phyloP scores from a whole-genome alignment of 2,888 invertebrate species.

The Drosophila koepferae region DNA sequence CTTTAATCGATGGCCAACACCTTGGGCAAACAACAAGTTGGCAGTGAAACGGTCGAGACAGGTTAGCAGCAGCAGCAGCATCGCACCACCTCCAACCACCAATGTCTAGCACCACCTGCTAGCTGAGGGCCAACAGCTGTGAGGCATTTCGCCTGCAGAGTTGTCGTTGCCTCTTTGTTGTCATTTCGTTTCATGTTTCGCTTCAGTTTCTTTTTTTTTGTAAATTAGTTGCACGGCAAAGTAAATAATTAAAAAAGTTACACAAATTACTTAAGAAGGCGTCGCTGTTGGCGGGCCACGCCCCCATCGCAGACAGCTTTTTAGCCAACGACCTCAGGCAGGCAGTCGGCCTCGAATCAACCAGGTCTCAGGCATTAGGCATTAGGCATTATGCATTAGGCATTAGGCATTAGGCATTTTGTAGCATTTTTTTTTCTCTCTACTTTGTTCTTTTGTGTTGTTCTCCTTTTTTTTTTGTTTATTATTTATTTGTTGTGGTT shows the following conservation, averaged over 20 bases:
- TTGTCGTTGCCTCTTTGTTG: constrained; percentile 21
- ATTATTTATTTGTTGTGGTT: constrained; percentile 18
- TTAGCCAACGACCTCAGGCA: background rate
- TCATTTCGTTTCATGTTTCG: background rate
- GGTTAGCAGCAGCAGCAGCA: background rate
- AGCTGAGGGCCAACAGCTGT: constrained; percentile 38
- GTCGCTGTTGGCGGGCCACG: background rate
- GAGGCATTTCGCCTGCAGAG: constrained; percentile 39
- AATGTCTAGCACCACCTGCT: background rate
- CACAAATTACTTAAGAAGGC: constrained; percentile 55
- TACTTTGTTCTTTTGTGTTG: background rate
- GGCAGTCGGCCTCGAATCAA: background rate
- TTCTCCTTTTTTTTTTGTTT: background rate
- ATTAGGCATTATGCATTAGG: too few species aligned
- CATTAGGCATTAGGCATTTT: constrained; percentile 34
- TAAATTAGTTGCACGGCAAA: constrained; percentile 31
- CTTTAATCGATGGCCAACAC: constrained; percentile 32
- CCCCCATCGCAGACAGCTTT: background rate
- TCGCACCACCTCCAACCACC: background rate
- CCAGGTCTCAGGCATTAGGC: constrained; percentile 5
- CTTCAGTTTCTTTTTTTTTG: background rate
- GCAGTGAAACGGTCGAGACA: background rate
- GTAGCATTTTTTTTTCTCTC: constrained; percentile 24
- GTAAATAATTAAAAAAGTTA: constrained; percentile 75
- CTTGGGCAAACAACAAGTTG: constrained; percentile 18